Evolutionary conservation across 2,797 vertebrate species (phyloP), one percentile per base, ranked within the genome.

Genomic region (Percopsis omiscomaycus): DNA sequence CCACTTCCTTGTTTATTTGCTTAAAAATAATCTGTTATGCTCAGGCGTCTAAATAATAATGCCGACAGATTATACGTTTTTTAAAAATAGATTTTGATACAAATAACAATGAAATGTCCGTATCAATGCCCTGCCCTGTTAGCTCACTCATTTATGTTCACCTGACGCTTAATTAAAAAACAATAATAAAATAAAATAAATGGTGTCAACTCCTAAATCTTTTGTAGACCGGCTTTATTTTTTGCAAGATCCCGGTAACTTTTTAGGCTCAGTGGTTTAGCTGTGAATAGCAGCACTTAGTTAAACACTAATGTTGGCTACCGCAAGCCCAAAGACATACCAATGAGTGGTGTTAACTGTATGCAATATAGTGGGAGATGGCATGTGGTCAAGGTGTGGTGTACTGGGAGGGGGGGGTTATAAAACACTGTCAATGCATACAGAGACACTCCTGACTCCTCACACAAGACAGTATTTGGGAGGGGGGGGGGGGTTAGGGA

Each of bases 191-290:
- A 55, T 28, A 32, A 55, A 30, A 30, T 5, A 55, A 28, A 22
- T 22, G 22, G 22, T 22, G 22, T 22, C 22, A 22, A 22, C 22
- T 22, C 22, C 22, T 22, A 22, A 9, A 53, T 12, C 3, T 10
- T 30, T 12, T 10, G 27, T 32, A 13, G 29, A 30, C 22, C 28
- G 10, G 10, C 28, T 14, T 37, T 4, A 32, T 2, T n/a, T 22
- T 28, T 30, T 77, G 66, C 66, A 55, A 75, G 67, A 49, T 75
- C 62, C 47, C 54, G 64, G 53, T 56, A 65, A 58, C 3, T 12
- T 64, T 57, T 54, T 32, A 63, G 55, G 65, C 48, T 77, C 67
- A 60, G 69, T 61, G 59, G 55, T 74, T 66, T 2, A 53, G 32
- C 66, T 68, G 66, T 68, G 32, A 48, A 62, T 46, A 64, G 63